Percentiles rank a stretch among this genome's conserved stretches.
These are phyloP conservation scores for Crocodylus rhombifer DNA, from an alignment of 2,797 vertebrate genomes.

Conservation along the genomic window DNA sequence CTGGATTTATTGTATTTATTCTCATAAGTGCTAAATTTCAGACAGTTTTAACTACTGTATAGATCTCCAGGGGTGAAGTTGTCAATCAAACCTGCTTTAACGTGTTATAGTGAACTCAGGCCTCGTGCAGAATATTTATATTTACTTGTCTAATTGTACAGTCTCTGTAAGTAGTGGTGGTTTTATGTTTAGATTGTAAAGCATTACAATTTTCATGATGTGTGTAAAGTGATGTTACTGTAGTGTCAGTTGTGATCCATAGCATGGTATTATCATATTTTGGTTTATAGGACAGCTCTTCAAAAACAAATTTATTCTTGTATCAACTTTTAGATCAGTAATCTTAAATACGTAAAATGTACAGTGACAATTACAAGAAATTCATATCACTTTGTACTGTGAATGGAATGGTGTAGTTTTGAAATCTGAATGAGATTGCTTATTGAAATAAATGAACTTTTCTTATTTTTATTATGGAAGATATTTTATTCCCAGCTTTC, in stretches of 20 bases:
- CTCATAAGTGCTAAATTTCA: conserved; percentile 5
- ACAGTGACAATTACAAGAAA: conserved; percentile 76
- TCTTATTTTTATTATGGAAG: conserved; percentile 56
- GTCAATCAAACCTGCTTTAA: conserved; percentile 56
- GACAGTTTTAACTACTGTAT: conserved; percentile 55
- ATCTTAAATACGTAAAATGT: conserved; percentile 82
- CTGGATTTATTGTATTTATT: conserved; percentile 10
- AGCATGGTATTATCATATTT: conserved; percentile 70
- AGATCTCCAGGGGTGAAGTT: conserved; percentile 61
- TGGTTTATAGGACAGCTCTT: conserved; percentile 53
- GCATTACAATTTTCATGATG: conserved; percentile 50
- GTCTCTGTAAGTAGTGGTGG: conserved; percentile 53
- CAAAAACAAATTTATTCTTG: conserved; percentile 84
- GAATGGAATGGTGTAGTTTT: conserved; percentile 79
- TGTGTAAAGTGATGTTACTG: conserved; percentile 57
- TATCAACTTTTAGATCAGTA: conserved; percentile 81
- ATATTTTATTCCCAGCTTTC: conserved; percentile 43
- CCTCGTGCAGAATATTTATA: conserved; percentile 73
- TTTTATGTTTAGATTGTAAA: conserved; percentile 70
- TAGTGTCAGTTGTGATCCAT: conserved; percentile 64
- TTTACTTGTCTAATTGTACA: conserved; percentile 67
- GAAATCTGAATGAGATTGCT: conserved; percentile 80
- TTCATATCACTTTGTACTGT: conserved; percentile 83
- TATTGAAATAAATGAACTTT: conserved; percentile 86
- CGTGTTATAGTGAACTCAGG: conserved; percentile 72